Evolutionary conservation across 1,140 invertebrate species (phyloP), one percentile per base, ranked within the genome.

Genomic region (Reticulitermes speratus): DNA sequence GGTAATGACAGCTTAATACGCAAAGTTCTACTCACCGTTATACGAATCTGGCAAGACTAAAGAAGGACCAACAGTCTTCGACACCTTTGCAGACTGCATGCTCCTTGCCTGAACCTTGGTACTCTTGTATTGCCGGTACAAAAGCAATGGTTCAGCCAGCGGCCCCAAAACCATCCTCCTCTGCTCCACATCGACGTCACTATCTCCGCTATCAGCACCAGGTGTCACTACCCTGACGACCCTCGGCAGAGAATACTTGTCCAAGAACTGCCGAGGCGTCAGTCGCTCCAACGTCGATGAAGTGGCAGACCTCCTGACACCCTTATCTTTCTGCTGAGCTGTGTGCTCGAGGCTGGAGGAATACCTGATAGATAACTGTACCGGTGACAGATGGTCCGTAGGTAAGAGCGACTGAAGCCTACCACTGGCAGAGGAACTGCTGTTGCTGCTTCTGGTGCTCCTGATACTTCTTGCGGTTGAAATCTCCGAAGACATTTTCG

Each of bases 31-130:
- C 86, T 23, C 25, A 91, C 90, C 90, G 87, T 89, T 88, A 86
- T 90, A 91, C 52, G 89, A 89, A 82, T 91, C 90, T 23, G 90
- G 90, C 86, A 91, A 89, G 69, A 90, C 88, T 44, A 91, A 86
- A 81, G 88, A 88, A 9, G 89, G 88, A 55, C 90, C 90, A 38
- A 45, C 44, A 3, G n/a, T 19, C n/a, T 52, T 59, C 16, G n/a
- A 38, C 44, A 32, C 9, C 21, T 45, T 52, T 48, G 45, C 30
- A 89, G 88, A 48, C 89, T 88, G 87, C 38, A 91, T 83, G 85
- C 90, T 90, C 82, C 88, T 89, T 23, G 88, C 90, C 82, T 89
- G 88, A 0, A 91, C 89, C 88, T 90, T 90, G 65, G 88, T 87
- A 45, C 88, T 86, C 16, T 87, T 87, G 85, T 89, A 90, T 44